phyloP scores from a whole-genome alignment of 2,888 invertebrate genomes.

The Craniophora ligustri region DNA sequence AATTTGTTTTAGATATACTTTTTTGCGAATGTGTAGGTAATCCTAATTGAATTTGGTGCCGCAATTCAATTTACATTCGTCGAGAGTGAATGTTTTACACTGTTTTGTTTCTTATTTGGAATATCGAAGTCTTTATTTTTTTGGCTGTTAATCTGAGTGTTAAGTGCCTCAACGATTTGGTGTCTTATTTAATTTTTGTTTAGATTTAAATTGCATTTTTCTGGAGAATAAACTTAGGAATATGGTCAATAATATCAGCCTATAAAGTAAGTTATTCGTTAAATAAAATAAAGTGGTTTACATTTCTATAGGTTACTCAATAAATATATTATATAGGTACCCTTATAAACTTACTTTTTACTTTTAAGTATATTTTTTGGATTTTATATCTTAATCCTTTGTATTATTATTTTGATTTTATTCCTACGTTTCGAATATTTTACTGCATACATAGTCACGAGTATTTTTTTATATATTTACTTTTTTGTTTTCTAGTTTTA shows the following conservation, averaged over 20 bases:
- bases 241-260: not conserved
- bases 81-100: conserved; percentile 52
- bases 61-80: conserved; percentile 62
- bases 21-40: conserved; percentile 61
- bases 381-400: too few species aligned
- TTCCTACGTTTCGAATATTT: too few species aligned
- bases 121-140: conserved; percentile 35
- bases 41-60: conserved; percentile 64
- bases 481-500: too few species aligned
- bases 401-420: too few species aligned
- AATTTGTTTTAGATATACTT: conserved; percentile 53
- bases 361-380: too few species aligned
- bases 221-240: not conserved
- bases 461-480: too few species aligned
- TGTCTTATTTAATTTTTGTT: not conserved
- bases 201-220: not conserved
- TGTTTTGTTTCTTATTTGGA: conserved; percentile 57
- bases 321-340: too few species aligned
- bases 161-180: conserved; percentile 2
- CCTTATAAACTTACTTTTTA: too few species aligned
- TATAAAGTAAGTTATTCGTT: not conserved
- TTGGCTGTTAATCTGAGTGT: conserved; percentile 11
- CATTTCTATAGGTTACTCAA: too few species aligned
- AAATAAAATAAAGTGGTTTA: not conserved
- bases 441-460: too few species aligned